Conservation (phyloP, 2,797 vertebrate genomes). For the Myiothlypis coronata region DNA sequence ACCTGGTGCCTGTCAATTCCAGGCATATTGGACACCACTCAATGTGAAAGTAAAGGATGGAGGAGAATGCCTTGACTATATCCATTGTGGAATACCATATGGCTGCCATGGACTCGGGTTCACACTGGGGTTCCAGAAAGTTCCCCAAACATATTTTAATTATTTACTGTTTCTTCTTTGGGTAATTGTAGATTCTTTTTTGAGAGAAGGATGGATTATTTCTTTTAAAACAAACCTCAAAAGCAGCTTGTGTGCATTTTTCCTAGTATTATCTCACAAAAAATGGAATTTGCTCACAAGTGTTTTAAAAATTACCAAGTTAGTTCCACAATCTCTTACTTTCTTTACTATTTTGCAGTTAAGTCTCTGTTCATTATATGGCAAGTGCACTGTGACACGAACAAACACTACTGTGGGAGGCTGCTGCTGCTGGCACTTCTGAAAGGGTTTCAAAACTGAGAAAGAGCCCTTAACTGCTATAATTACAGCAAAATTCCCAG, state of each 20-base stretch:
- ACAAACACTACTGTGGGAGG: neutral
- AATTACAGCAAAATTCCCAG: neutral
- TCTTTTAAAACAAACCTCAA: neutral
- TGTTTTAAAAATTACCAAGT: neutral
- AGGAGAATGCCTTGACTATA: neutral
- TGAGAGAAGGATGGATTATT: neutral
- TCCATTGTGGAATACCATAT: accelerated
- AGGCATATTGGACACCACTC: neutral
- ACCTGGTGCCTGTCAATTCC: accelerated
- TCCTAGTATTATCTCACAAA: neutral
- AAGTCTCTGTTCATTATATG: accelerated
- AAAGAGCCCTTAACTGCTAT: neutral
- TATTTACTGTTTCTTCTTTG: neutral
- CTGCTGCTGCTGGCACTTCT: neutral
- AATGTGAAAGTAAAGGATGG: neutral
- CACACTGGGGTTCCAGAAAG: neutral
- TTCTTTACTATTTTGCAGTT: neutral
- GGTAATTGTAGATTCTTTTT: neutral
- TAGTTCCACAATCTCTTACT: neutral
- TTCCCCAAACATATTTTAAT: neutral
- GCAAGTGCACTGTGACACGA: accelerated
- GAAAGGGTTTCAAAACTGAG: neutral
- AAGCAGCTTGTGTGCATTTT: neutral
- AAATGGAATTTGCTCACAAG: neutral
- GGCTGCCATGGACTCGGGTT: neutral